Conservation (phyloP, 2,113 vertebrate genomes). For the Microtus pennsylvanicus region DNA sequence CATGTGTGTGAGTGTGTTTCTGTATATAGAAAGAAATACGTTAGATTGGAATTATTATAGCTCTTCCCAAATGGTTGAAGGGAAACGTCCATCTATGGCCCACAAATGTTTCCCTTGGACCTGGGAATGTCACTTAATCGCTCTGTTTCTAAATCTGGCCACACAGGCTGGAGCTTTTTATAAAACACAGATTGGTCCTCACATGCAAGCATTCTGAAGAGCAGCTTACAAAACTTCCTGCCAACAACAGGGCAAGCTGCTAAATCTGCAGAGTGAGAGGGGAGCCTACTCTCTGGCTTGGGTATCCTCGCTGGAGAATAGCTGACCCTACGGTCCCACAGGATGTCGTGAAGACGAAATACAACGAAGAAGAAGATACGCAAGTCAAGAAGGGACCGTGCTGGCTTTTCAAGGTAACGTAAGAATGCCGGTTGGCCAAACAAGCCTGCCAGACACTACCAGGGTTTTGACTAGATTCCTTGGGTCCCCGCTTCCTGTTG, state of each 20-base stretch:
- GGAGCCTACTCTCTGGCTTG: background rate
- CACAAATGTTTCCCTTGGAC: background rate
- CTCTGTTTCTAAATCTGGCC: background rate
- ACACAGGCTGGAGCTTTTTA: background rate
- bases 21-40: background rate
- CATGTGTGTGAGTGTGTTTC: background rate
- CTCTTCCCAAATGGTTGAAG: background rate
- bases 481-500: background rate
- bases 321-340: background rate
- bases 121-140: slow-evolving; percentile 24
- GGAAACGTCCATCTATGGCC: background rate
- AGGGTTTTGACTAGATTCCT: background rate
- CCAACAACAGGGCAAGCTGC: no score
- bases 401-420: background rate
- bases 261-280: background rate
- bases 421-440: background rate
- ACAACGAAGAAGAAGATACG: background rate
- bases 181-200: background rate
- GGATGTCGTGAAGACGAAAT: background rate
- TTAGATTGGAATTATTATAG: background rate
- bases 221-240: background rate
- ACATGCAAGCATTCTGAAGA: background rate
- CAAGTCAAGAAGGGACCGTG: background rate
- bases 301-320: slow-evolving; percentile 15
- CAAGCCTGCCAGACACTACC: background rate